Evolutionary conservation across 2,888 invertebrate species (phyloP).

Genomic region (Dynastes maya): DNA sequence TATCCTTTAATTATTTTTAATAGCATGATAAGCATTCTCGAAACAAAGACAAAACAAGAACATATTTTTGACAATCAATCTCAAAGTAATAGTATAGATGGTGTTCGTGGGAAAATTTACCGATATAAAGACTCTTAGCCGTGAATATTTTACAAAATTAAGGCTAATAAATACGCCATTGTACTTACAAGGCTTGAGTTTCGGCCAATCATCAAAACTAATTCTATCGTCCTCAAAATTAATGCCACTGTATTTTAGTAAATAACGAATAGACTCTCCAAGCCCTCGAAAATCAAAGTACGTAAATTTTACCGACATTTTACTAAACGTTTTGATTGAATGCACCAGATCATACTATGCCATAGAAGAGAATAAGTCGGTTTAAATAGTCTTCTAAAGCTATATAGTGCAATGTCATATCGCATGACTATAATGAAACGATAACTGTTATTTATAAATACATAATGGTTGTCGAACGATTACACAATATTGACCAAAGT

Average conservation of each 20-base stretch:
- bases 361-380: too few species aligned
- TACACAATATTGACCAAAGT: too few species aligned
- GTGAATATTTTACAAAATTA: background rate
- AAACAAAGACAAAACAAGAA: background rate
- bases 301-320: constrained; percentile 61
- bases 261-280: constrained; percentile 47
- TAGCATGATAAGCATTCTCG: background rate
- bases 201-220: constrained; percentile 48
- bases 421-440: too few species aligned
- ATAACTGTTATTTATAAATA: too few species aligned
- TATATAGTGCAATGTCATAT: too few species aligned
- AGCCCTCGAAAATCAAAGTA: constrained; percentile 64
- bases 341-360: background rate
- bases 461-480: too few species aligned
- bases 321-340: constrained; percentile 1
- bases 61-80: background rate
- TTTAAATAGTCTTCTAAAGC: too few species aligned
- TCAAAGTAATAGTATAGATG: background rate
- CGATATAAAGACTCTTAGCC: background rate
- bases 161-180: background rate
- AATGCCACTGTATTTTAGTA: constrained; percentile 47
- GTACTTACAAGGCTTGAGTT: constrained; percentile 58
- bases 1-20: too few species aligned
- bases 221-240: constrained; percentile 49
- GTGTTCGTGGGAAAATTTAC: too few species aligned